These are phyloP conservation scores for Echiichthys vipera DNA, from an alignment of 2,797 vertebrate species.

Conservation along the genomic window DNA sequence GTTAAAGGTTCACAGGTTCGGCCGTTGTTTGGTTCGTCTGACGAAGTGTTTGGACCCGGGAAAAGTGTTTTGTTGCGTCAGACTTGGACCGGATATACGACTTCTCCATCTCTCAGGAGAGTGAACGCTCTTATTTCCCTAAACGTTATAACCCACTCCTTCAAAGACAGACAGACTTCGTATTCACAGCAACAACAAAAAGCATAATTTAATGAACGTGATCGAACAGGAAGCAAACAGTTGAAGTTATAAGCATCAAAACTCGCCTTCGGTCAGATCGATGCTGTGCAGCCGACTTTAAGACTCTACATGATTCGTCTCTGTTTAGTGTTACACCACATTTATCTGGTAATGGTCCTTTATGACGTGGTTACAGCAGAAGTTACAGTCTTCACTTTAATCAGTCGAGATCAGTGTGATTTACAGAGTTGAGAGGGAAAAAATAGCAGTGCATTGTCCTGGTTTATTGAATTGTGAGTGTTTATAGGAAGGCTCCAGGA, in stretches of 20 bases:
- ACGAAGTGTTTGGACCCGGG: too few relatives aligned
- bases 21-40: too few relatives aligned
- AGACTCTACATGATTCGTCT: neutral
- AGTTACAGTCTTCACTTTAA: neutral
- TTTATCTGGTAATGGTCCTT: neutral
- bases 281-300: neutral
- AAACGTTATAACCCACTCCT: neutral
- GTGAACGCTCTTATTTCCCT: neutral
- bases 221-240: neutral
- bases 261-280: neutral
- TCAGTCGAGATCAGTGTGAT: neutral
- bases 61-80: too few relatives aligned
- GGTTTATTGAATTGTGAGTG: neutral
- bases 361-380: neutral
- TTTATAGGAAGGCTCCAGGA: conserved; percentile 93
- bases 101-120: neutral
- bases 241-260: neutral
- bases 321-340: neutral
- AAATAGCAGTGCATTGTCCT: conserved; percentile 9
- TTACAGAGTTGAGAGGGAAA: neutral
- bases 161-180: neutral
- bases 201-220: neutral
- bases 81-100: neutral
- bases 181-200: neutral
- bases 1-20: too few relatives aligned